phyloP scores from a whole-genome alignment of 2,113 vertebrate genomes.

The Thryonomys swinderianus region DNA sequence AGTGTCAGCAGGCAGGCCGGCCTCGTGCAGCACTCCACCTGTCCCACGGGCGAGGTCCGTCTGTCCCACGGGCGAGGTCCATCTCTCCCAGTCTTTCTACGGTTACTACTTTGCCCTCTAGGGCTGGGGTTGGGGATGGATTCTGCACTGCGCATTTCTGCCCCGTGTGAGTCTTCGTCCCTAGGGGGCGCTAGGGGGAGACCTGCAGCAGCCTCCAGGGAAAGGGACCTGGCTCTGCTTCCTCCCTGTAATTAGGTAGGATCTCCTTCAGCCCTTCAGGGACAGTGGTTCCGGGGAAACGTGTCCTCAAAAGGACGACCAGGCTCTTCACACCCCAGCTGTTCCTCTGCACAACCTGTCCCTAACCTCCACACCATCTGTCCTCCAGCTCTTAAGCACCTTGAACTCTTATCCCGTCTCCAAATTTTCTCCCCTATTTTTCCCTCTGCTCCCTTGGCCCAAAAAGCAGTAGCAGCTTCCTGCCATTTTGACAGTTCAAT shows the following conservation, averaged over 20 bases:
- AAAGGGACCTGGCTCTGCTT: fast-evolving
- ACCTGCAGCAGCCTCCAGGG: not conserved
- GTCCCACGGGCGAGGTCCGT: not conserved
- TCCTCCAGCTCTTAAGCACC: not conserved
- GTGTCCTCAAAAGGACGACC: too few species aligned
- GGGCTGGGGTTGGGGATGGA: not conserved
- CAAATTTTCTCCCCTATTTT: fast-evolving
- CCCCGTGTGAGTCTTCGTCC: not conserved
- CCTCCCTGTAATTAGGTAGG: fast-evolving
- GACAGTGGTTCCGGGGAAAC: not conserved
- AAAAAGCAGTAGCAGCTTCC: too few species aligned
- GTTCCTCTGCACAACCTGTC: not conserved
- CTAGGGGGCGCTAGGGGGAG: not conserved
- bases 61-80: not conserved
- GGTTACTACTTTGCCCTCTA: not conserved
- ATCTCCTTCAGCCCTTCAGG: fast-evolving
- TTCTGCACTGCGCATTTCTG: fast-evolving
- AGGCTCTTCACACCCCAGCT: not conserved
- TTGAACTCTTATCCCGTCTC: not conserved
- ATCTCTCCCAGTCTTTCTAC: not conserved
- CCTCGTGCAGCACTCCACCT: not conserved
- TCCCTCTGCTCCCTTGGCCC: not conserved
- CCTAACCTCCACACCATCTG: not conserved
- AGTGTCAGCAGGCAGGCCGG: not conserved
- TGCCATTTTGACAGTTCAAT: not conserved